Evolutionary conservation across 2,797 vertebrate species (phyloP).

Genomic region (Numenius phaeopus): DNA sequence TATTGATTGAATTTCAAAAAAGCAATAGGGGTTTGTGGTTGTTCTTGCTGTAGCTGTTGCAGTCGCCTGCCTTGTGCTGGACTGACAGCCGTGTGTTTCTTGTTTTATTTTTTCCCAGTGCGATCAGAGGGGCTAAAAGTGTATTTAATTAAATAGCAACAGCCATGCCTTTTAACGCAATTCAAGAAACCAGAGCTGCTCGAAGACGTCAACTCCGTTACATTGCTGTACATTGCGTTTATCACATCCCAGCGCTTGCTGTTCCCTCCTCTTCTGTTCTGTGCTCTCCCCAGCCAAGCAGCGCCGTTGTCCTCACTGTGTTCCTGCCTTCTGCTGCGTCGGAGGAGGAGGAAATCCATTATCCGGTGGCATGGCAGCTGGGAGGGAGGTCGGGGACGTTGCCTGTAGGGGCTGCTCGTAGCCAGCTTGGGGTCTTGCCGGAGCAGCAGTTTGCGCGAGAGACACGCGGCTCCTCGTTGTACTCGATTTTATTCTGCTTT

Average conservation of each 20-base stretch:
- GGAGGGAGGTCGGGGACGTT: slow-evolving; percentile 10
- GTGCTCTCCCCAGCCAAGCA: background rate
- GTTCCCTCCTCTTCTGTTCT: background rate
- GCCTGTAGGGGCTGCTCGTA: slow-evolving; percentile 59
- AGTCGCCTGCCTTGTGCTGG: background rate
- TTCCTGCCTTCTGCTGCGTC: background rate
- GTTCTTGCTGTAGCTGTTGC: background rate
- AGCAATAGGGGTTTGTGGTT: background rate
- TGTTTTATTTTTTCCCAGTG: background rate
- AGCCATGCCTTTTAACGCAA: background rate
- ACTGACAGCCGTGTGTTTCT: background rate
- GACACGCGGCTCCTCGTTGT: background rate
- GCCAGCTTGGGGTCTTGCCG: slow-evolving; percentile 11
- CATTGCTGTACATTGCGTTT: background rate
- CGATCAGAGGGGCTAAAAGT: background rate
- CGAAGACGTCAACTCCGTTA: background rate
- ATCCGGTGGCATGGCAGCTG: background rate
- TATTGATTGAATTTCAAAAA: background rate
- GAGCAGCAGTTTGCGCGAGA: background rate
- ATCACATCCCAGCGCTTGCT: background rate
- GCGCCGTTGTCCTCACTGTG: background rate
- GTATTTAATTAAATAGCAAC: background rate
- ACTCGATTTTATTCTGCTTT: background rate
- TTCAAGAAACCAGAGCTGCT: background rate
- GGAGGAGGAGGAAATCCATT: background rate